Evolutionary conservation across 2,113 vertebrate species (phyloP).

Genomic region (Pseudorhombus dupliciocellatus): DNA sequence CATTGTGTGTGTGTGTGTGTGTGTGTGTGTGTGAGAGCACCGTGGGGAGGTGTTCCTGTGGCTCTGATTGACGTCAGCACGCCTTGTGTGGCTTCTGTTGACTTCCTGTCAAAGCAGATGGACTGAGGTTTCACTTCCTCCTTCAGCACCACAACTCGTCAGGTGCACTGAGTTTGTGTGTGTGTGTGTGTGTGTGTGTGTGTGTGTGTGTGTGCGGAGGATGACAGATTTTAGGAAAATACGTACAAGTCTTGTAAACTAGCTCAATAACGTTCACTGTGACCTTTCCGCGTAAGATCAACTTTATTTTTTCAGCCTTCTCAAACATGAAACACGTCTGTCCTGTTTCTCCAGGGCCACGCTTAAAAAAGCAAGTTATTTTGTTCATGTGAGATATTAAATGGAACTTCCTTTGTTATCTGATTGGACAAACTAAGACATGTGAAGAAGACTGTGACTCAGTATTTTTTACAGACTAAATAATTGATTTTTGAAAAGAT

Average conservation of each 20-base stretch:
- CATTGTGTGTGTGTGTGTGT: constrained; percentile 30
- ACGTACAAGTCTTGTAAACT: constrained; percentile 22
- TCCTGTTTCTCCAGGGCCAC: not conserved
- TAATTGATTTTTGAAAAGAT: too few relatives aligned
- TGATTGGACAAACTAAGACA: too few relatives aligned
- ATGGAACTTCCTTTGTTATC: too few relatives aligned
- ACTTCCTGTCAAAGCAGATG: constrained; percentile 85
- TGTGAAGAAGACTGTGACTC: too few relatives aligned
- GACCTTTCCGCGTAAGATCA: constrained; percentile 30
- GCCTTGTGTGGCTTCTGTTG: constrained; percentile 83
- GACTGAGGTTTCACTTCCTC: constrained; percentile 81
- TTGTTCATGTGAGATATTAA: too few relatives aligned
- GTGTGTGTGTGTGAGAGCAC: constrained; percentile 32
- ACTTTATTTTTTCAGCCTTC: not conserved
- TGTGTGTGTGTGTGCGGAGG: constrained; percentile 20
- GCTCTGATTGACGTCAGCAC: constrained; percentile 81
- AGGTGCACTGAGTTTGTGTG: constrained; percentile 62
- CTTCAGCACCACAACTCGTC: constrained; percentile 72
- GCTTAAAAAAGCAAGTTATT: too few relatives aligned
- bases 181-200: constrained; percentile 34
- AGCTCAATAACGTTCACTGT: constrained; percentile 14
- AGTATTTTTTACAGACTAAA: too few relatives aligned
- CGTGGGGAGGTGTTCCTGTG: constrained; percentile 79
- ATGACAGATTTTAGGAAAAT: constrained; percentile 2
- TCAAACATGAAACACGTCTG: not conserved